Evolutionary conservation across 1,140 invertebrate species (phyloP).

Genomic region (Heliothis subflexa): DNA sequence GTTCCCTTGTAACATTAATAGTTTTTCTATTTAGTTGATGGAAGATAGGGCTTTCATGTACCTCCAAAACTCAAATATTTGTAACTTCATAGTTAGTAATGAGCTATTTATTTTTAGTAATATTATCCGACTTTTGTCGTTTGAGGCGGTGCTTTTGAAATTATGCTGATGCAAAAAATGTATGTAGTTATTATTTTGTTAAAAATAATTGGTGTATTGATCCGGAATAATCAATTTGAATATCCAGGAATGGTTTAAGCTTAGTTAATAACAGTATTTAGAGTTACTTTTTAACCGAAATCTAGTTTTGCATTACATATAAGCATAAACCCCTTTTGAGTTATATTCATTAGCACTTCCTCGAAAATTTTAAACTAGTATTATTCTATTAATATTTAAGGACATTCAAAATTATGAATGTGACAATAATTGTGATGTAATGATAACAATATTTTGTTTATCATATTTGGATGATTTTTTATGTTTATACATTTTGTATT

Average conservation of each 20-base stretch:
- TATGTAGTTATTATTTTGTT: no score
- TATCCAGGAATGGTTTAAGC: no score
- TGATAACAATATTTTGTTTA: constrained; percentile 44
- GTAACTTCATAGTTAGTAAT: constrained; percentile 50
- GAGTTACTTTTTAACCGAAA: neutral
- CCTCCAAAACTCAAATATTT: constrained; percentile 55
- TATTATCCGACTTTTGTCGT: constrained; percentile 42
- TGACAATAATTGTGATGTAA: constrained; percentile 50
- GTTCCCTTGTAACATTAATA: constrained; percentile 6
- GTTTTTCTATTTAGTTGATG: constrained; percentile 40
- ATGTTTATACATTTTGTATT: constrained; percentile 57
- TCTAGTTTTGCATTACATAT: neutral
- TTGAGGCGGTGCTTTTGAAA: constrained; percentile 79
- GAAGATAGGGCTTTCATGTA: constrained; percentile 56
- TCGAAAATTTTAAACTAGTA: constrained; percentile 57
- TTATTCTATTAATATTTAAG: constrained; percentile 26
- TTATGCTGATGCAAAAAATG: no score
- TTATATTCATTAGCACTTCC: constrained; percentile 68
- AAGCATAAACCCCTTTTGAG: neutral
- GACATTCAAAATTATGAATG: constrained; percentile 32
- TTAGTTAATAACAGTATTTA: no score
- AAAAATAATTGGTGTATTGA: no score
- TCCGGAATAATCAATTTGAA: no score
- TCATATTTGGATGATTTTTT: constrained; percentile 50
- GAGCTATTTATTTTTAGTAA: constrained; percentile 58